Conservation (phyloP, 2,797 vertebrate genomes). For the Podarcis lilfordi region DNA sequence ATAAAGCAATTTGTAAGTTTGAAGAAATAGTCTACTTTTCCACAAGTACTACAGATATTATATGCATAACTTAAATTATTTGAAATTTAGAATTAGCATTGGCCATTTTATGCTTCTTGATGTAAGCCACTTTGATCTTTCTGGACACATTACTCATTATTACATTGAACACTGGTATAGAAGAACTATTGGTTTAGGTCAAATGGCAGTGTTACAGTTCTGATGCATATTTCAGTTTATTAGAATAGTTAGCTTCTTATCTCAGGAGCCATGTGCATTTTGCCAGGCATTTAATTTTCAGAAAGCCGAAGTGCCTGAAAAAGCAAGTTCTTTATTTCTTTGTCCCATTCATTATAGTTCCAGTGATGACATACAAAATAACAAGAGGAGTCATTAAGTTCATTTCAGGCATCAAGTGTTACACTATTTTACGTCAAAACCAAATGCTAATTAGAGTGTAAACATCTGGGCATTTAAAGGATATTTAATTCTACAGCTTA, state of each 20-base stretch:
- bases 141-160: background rate
- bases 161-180: background rate
- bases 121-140: background rate
- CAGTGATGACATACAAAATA: slow-evolving; percentile 34
- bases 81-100: background rate
- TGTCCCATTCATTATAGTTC: background rate
- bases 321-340: background rate
- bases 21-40: background rate
- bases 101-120: background rate
- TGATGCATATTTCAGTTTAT: slow-evolving; percentile 1
- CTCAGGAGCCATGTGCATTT: slow-evolving; percentile 24
- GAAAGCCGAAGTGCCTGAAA: slow-evolving; percentile 10
- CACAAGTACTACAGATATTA: background rate
- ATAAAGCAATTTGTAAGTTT: background rate
- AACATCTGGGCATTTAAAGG: slow-evolving; percentile 50
- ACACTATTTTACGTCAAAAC: slow-evolving; percentile 26
- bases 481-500: slow-evolving; percentile 55
- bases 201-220: slow-evolving; percentile 4
- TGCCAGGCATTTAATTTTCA: slow-evolving; percentile 6
- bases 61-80: background rate
- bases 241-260: background rate
- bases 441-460: slow-evolving; percentile 54
- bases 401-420: slow-evolving; percentile 27
- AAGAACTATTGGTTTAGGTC: background rate
- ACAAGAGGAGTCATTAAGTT: slow-evolving; percentile 35